A percentile compares a stretch with the other conserved stretches of the same genome.
phyloP scores from a whole-genome alignment of 2,797 vertebrate genomes.

The Lutjanus argentimaculatus region DNA sequence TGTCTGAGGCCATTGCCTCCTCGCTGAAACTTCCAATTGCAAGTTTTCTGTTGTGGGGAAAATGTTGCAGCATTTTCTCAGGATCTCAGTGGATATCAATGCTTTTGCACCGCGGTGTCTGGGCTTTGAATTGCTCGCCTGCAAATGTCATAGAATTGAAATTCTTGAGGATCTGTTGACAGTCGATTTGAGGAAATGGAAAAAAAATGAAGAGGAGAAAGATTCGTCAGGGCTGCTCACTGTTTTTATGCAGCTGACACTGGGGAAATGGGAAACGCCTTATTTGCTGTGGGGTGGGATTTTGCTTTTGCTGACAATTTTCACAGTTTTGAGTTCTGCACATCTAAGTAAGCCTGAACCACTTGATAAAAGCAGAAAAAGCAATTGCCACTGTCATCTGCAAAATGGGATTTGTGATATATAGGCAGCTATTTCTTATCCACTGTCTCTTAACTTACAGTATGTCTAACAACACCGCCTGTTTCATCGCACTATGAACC shows the following conservation, averaged over 20 bases:
- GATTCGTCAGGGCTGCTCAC: slow-evolving; percentile 61
- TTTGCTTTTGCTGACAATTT: slow-evolving; percentile 72
- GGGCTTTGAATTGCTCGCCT: slow-evolving; percentile 58
- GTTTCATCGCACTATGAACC: slow-evolving; percentile 36
- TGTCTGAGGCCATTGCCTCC: slow-evolving; percentile 64
- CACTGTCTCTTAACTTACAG: slow-evolving; percentile 45
- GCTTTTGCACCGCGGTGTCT: slow-evolving; percentile 45
- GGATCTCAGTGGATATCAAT: slow-evolving; percentile 66
- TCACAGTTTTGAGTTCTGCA: slow-evolving; percentile 65
- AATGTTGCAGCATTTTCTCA: slow-evolving; percentile 40
- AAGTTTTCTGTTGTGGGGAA: slow-evolving; percentile 40
- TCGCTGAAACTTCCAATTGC: slow-evolving; percentile 61
- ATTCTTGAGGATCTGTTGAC: slow-evolving; percentile 71
- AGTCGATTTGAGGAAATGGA: slow-evolving; percentile 57
- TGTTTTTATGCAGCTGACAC: slow-evolving; percentile 68
- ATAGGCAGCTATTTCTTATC: slow-evolving; percentile 47
- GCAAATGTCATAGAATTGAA: slow-evolving; percentile 66
- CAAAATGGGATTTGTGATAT: slow-evolving; percentile 64
- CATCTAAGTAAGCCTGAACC: slow-evolving; percentile 59
- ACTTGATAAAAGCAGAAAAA: slow-evolving; percentile 65
- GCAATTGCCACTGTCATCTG: slow-evolving; percentile 65
- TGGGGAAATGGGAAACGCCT: slow-evolving; percentile 63
- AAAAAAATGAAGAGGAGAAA: slow-evolving; percentile 35
- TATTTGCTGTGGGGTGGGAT: slow-evolving; percentile 67
- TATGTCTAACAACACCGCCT: slow-evolving; percentile 34